Percentiles rank a stretch among this genome's conserved stretches.
Evolutionary conservation across 1,140 invertebrate genomes (phyloP).

Genomic region (Galendromus occidentalis): DNA sequence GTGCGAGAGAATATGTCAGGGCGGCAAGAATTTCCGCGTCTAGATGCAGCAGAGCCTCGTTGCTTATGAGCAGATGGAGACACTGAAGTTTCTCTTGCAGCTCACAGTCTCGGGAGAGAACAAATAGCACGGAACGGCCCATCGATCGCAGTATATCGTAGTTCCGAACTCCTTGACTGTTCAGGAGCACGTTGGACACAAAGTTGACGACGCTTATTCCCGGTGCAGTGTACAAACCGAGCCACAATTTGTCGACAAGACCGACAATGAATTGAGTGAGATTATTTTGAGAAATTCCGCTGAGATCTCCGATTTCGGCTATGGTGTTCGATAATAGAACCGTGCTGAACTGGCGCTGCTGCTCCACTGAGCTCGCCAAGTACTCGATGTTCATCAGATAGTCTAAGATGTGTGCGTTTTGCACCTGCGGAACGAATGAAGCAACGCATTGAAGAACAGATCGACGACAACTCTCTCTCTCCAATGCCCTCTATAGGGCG

Average conservation of each 20-base stretch:
- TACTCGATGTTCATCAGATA: conserved; percentile 9
- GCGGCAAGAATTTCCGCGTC: conserved; percentile 4
- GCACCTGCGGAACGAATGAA: neutral
- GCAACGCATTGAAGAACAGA: too few relatives aligned
- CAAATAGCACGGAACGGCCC: neutral
- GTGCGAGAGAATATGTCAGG: neutral
- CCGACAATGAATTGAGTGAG: conserved; percentile 7
- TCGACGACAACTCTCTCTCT: too few relatives aligned
- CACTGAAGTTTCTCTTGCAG: neutral
- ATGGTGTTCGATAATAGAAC: neutral
- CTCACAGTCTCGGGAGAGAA: neutral
- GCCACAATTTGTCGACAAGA: conserved; percentile 12
- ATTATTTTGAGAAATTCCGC: neutral
- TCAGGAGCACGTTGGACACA: neutral
- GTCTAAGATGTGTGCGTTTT: conserved; percentile 7
- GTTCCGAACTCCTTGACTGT: neutral
- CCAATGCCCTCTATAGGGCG: too few relatives aligned
- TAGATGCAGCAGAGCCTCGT: neutral
- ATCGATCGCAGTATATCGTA: neutral
- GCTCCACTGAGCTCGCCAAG: neutral
- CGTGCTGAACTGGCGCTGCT: conserved; percentile 1
- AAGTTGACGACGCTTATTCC: neutral
- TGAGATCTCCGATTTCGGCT: neutral
- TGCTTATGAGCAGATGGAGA: neutral
- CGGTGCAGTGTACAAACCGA: neutral